These are phyloP conservation scores for Chrysaora quinquecirrha DNA, from an alignment of 30 jellyfish, hydroid and myxozoan genomes.

Conservation along the genomic window DNA sequence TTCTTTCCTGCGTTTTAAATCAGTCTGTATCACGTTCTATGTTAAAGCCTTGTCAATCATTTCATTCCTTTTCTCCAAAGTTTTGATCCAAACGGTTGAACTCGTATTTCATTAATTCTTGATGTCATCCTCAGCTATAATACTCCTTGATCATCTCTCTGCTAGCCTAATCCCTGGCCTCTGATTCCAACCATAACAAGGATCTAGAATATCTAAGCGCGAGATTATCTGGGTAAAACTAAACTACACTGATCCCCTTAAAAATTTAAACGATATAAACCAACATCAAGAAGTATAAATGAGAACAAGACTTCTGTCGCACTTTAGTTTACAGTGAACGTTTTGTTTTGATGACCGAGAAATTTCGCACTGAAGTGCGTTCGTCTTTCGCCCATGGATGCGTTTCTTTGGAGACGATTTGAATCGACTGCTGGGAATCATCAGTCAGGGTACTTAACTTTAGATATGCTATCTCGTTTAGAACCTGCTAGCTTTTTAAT, in stretches of 20 bases:
- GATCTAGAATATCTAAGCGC: slow-evolving; percentile 24
- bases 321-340: not conserved
- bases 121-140: too few relatives aligned
- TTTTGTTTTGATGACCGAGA: not conserved
- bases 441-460: not conserved
- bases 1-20: too few relatives aligned
- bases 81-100: too few relatives aligned
- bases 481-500: not conserved
- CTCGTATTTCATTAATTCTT: too few relatives aligned
- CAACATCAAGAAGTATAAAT: slow-evolving; percentile 45
- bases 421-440: not conserved
- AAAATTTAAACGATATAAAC: slow-evolving; percentile 13
- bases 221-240: slow-evolving; percentile 66
- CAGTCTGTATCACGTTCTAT: too few relatives aligned
- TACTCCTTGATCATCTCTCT: too few relatives aligned
- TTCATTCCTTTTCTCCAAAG: too few relatives aligned
- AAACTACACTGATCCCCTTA: slow-evolving; percentile 68
- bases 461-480: not conserved
- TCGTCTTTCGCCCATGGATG: not conserved
- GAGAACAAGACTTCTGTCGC: not conserved
- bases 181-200: slow-evolving; percentile 32
- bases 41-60: too few relatives aligned
- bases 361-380: not conserved
- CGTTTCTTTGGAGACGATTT: not conserved
- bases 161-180: not conserved